Base-by-base conservation (phyloP, 2,888 invertebrate genomes). In the Cosmia trapezina region DNA sequence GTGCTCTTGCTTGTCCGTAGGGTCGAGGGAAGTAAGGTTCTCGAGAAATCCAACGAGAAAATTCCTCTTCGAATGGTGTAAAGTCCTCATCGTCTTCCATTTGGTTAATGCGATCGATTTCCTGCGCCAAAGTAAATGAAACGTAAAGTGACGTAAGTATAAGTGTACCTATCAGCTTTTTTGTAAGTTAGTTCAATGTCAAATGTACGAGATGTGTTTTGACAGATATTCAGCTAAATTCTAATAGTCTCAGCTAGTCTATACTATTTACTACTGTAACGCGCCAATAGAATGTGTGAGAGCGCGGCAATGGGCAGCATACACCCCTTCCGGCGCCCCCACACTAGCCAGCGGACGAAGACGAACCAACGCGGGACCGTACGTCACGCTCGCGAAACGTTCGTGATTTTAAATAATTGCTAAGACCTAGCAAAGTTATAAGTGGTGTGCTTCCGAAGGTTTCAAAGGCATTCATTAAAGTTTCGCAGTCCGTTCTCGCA, bases 91-190 rank as follows among this genome's bases (percentile, higher is more conserved):
- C 87, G 17, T 89, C 86, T 8, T 89, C 86, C 90, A 93, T 90
- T 57, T 86, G 86, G 68, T 85, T 91, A 37, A 93, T 87, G n/a
- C 89, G 91, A 9, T 92, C 88, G 60, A 93, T 93, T 88, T 93
- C 93, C 93, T 93, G 87, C 53, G 68, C 56, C 47, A 57, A 76
- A 70, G 76, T 56, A 68, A 67, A 64, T 37, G 12, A 28, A 67
- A 47, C 54, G 45, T 79, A 14, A 77, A 68, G 62, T 51, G 7
- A 33, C 60, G 28, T 28, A 28, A 28, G 12, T 11, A n/a, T n/a
- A n/a, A n/a, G n/a, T n/a, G n/a, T n/a, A n/a, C n/a, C n/a, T n/a
- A 22, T 43, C 19, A 33, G n/a, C 9, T 59, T 22, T 59, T 22
- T 43, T 45, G 11, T 45, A 71, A 28, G 71, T 51, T 56, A 33